phyloP scores from a whole-genome alignment of 2,113 vertebrate genomes.

The Chloroceryle aenea region DNA sequence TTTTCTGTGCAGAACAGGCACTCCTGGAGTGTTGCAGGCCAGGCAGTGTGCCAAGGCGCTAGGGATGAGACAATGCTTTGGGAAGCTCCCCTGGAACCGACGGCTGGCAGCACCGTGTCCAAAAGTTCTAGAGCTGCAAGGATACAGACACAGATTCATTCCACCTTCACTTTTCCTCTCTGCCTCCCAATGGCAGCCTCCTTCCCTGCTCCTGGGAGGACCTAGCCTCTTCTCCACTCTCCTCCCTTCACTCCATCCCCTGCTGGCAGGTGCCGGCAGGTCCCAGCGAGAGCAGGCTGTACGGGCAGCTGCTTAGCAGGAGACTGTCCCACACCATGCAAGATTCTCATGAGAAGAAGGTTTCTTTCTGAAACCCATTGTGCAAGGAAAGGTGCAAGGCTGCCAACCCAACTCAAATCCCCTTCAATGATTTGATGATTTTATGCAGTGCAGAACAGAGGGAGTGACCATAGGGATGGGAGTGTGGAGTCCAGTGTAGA shows the following conservation, averaged over 20 bases:
- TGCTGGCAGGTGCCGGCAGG: neutral
- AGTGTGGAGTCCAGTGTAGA: neutral
- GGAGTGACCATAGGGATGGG: neutral
- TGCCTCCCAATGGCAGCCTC: neutral
- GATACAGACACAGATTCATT: neutral
- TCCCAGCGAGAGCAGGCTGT: neutral
- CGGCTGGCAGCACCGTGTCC: neutral
- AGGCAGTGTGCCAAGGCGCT: neutral
- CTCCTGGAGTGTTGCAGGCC: neutral
- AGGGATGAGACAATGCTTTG: conserved; percentile 5
- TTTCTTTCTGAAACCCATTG: neutral
- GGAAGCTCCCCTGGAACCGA: neutral
- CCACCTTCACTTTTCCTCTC: neutral
- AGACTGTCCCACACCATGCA: neutral
- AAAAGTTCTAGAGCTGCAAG: neutral
- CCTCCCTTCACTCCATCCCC: neutral
- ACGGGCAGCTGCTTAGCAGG: neutral
- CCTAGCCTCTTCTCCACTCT: neutral
- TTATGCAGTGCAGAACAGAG: neutral
- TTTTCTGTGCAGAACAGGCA: neutral
- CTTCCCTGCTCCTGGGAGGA: neutral
- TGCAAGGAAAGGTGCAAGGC: neutral
- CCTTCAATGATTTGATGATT: neutral
- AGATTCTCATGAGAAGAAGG: neutral
- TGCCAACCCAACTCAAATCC: neutral